Conservation (phyloP, 2,888 invertebrate genomes). For the Protophormia terraenovae region DNA sequence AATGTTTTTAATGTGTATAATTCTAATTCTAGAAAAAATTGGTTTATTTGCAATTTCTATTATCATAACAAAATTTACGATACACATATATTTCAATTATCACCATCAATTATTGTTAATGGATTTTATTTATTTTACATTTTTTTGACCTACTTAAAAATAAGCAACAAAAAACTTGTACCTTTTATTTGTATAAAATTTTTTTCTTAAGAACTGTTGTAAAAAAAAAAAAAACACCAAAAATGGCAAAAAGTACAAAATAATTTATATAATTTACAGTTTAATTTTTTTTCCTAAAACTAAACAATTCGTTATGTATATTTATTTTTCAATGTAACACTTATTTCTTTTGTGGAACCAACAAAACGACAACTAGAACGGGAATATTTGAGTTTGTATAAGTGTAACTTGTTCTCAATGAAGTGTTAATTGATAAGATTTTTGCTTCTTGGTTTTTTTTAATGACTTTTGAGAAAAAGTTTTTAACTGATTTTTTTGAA, state of each 20-base stretch:
- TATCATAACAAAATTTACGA: neutral
- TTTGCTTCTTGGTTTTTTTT: neutral
- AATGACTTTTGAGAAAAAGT: neutral
- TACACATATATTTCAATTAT: conserved; percentile 8
- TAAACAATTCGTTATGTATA: neutral
- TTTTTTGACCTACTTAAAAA: neutral
- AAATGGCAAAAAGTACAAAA: neutral
- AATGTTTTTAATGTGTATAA: too few species aligned
- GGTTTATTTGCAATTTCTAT: neutral
- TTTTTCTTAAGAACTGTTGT: neutral
- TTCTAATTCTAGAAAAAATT: too few species aligned
- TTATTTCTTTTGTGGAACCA: neutral
- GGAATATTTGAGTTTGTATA: neutral
- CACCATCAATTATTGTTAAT: neutral
- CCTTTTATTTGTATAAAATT: neutral
- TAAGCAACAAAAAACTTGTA: neutral
- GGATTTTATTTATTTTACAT: neutral
- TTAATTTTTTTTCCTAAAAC: neutral
- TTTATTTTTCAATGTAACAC: neutral
- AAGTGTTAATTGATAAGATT: conserved; percentile 33
- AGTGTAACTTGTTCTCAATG: conserved; percentile 3
- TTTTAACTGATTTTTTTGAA: neutral
- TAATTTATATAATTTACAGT: neutral
- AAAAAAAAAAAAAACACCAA: neutral
- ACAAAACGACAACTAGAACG: neutral